Base-by-base conservation (phyloP, 1,140 invertebrate species). In the Papilio polyxenes region DNA sequence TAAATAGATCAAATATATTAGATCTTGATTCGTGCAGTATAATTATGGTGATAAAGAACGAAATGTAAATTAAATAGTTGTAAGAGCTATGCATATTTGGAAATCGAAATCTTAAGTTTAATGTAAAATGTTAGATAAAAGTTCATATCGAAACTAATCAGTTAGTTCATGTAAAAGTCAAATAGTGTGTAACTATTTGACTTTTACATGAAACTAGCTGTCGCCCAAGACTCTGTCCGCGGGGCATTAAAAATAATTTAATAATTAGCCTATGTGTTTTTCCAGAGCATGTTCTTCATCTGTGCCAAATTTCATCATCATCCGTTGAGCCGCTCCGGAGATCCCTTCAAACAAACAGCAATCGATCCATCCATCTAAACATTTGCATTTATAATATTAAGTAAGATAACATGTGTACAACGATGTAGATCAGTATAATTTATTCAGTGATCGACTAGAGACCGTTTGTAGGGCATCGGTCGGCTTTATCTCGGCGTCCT, bases 401-500 rank as follows among this genome's bases (percentile, higher is more conserved):
- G 23, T 31, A 2, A 31, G 23, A 31, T 75, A 40, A 49, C 75
- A 53, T 49, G 31, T 20, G 75, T 11, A 15, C 75, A 8, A 44
- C n/a, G 48, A 0, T 44, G 44, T 48, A 48, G 74, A 20, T 44
- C n/a, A 0, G 40, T 75, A 76, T 84, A 84, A 87, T 86, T 82
- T 83, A 86, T 87, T 83, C 77, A 72, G 85, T 85, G 75, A 85
- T 84, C 82, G 77, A 82, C 81, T 82, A 82, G 81, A 83, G 72
- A 82, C 80, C 75, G 75, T 83, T 81, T 81, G 76, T 75, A 76
- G 80, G 75, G 75, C 83, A 74, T 84, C 82, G 83, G 81, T 77
- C 76, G 81, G 82, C 83, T 82, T 80, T 83, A 82, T 82, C 81
- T 82, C 51, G 76, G 59, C 82, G 86, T 86, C 89, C 86, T 87